A percentile compares a stretch with the other conserved stretches of the same genome.
These are phyloP conservation scores for Neodon shergylaensis DNA, from an alignment of 2,113 vertebrate genomes.

Conservation along the genomic window DNA sequence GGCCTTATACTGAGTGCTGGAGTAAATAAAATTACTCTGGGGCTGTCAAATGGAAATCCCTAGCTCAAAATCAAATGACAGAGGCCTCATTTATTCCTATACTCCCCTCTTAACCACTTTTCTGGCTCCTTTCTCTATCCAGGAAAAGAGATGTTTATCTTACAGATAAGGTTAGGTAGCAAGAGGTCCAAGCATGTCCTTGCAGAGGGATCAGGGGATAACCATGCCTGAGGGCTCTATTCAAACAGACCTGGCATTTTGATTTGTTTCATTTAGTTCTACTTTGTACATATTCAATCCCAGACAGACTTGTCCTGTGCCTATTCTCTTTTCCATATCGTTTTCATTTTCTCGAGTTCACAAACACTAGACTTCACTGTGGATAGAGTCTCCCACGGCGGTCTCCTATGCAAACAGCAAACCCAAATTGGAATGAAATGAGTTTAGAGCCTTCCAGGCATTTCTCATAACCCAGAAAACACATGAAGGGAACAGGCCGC, in stretches of 20 bases:
- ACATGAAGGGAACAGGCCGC: not conserved
- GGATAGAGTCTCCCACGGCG: not conserved
- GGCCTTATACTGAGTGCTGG: not conserved
- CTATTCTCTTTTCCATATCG: not conserved
- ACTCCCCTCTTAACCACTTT: not conserved
- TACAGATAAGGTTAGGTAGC: not conserved
- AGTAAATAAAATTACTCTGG: not conserved
- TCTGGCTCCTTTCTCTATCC: not conserved
- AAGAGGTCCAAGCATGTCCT: not conserved
- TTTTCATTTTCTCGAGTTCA: not conserved
- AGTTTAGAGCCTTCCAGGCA: not conserved
- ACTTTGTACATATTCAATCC: conserved; percentile 4
- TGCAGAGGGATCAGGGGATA: not conserved
- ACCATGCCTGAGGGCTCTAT: not conserved
- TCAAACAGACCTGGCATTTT: not conserved
- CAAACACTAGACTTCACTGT: not conserved
- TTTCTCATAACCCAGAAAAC: not conserved
- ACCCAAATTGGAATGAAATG: not conserved
- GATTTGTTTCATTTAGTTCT: conserved; percentile 22
- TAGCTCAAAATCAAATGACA: not conserved
- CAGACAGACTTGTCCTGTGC: not conserved
- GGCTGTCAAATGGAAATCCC: not conserved
- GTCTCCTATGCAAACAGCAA: conserved; percentile 27
- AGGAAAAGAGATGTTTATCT: not conserved
- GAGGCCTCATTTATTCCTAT: not conserved